Evolutionary conservation across 37 sponge, comb jelly and placozoan species (phyloP).

Genomic region (Halichondria panicea): DNA sequence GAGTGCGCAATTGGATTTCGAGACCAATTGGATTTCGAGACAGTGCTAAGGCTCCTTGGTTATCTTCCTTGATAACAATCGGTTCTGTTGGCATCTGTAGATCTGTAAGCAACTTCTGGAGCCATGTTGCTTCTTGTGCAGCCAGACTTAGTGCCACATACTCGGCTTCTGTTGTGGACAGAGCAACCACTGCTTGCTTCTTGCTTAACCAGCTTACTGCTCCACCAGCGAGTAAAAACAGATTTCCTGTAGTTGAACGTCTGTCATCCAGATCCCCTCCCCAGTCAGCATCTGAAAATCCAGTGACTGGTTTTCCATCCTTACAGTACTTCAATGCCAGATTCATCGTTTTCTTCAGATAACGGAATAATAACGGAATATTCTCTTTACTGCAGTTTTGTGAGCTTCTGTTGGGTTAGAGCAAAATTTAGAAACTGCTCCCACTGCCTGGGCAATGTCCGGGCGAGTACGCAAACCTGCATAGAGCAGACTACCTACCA

Average conservation of each 20-base stretch:
- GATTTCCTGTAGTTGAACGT: slow-evolving; percentile 31
- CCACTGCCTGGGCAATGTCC: slow-evolving; percentile 47
- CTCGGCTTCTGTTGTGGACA: slow-evolving; percentile 18
- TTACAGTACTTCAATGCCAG: slow-evolving; percentile 23
- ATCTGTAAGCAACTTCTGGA: background rate
- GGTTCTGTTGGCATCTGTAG: background rate
- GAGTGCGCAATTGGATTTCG: slow-evolving; percentile 27
- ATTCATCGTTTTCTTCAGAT: slow-evolving; percentile 37
- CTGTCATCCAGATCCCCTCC: too few relatives aligned
- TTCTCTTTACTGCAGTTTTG: slow-evolving; percentile 39
- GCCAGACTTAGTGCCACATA: slow-evolving; percentile 26
- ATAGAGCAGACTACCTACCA: slow-evolving; percentile 54
- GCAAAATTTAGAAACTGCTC: slow-evolving; percentile 30
- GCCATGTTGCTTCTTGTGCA: slow-evolving; percentile 22
- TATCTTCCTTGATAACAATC: background rate
- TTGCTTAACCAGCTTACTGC: slow-evolving; percentile 17
- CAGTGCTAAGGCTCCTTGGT: background rate
- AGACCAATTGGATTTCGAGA: too few relatives aligned
- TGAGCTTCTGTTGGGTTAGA: slow-evolving; percentile 29
- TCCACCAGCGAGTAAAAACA: slow-evolving; percentile 10
- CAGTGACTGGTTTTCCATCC: slow-evolving; percentile 13
- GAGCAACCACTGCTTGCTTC: slow-evolving; percentile 20
- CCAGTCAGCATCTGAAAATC: slow-evolving; percentile 51
- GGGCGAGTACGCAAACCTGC: slow-evolving; percentile 31
- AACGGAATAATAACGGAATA: slow-evolving; percentile 17